Percentiles rank a stretch among this genome's conserved stretches.
Evolutionary conservation across 2,113 vertebrate genomes (phyloP).

Genomic region (Podilymbus podiceps): DNA sequence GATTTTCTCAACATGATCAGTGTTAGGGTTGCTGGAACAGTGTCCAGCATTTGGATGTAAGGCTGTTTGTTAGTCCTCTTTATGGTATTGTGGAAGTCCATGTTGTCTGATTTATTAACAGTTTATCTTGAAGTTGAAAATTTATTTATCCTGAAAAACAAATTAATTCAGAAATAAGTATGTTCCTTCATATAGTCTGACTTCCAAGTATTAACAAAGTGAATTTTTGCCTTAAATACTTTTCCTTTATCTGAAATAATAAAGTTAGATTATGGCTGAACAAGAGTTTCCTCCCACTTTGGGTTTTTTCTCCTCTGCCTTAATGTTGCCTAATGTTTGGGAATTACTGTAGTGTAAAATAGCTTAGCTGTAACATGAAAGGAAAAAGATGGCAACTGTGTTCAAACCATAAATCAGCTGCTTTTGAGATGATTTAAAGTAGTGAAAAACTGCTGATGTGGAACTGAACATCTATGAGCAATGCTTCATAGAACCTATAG

Average conservation of each 20-base stretch:
- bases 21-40: neutral
- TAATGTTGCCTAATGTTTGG: neutral
- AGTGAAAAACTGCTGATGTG: neutral
- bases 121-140: neutral
- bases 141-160: neutral
- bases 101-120: neutral
- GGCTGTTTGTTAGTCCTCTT: neutral
- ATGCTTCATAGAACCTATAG: neutral
- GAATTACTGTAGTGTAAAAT: slow-evolving; percentile 9
- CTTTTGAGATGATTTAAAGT: neutral
- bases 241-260: neutral
- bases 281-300: neutral
- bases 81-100: neutral
- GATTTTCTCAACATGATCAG: neutral
- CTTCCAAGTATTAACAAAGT: neutral
- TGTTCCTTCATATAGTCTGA: neutral
- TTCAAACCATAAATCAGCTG: neutral
- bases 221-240: neutral
- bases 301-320: neutral
- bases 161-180: neutral
- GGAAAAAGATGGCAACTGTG: neutral
- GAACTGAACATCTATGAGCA: slow-evolving; percentile 28
- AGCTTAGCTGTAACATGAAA: neutral
- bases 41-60: neutral
- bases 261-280: neutral